phyloP scores from a whole-genome alignment of 2,888 invertebrate genomes.

The Drosophila diplacantha region DNA sequence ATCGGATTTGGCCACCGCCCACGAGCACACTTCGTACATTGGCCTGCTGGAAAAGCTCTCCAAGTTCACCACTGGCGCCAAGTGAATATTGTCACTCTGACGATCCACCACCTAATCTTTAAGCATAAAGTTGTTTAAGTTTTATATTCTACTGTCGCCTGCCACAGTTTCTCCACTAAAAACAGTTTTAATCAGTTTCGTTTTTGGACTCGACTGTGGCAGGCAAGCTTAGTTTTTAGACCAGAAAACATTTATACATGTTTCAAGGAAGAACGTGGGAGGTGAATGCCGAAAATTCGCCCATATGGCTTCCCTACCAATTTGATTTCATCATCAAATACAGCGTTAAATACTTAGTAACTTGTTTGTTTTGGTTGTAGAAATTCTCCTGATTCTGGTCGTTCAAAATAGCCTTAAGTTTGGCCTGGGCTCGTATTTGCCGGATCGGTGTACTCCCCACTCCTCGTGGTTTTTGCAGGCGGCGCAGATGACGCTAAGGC shows the following conservation, averaged over 20 bases:
- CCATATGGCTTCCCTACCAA: conserved; percentile 10
- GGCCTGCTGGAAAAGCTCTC: conserved; percentile 89
- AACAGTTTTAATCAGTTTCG: conserved; percentile 42
- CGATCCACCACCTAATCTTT: conserved; percentile 39
- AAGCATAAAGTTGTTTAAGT: conserved; percentile 52
- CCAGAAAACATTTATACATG: conserved; percentile 36
- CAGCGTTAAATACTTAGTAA: conserved; percentile 5
- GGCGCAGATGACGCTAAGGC: conserved; percentile 37
- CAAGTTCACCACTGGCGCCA: conserved; percentile 86
- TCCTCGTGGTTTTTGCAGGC: conserved; percentile 34
- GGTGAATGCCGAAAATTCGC: conserved; percentile 19
- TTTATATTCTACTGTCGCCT: conserved; percentile 45
- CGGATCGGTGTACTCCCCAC: conserved; percentile 20
- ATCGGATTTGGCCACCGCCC: conserved; percentile 91
- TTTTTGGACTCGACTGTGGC: conserved; percentile 41
- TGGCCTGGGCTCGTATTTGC: conserved; percentile 23
- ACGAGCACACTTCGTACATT: conserved; percentile 96
- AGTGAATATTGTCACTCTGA: conserved; percentile 42
- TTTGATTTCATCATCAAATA: conserved; percentile 45
- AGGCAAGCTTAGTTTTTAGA: conserved; percentile 48
- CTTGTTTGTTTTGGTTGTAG: conserved; percentile 1
- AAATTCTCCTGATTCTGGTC: not conserved
- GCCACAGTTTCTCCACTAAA: conserved; percentile 22
- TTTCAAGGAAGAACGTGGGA: conserved; percentile 16
- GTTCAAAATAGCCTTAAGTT: conserved; percentile 8